Base-by-base conservation (phyloP, 2,113 vertebrate genomes). In the Ophthalmolycus amberensis region DNA sequence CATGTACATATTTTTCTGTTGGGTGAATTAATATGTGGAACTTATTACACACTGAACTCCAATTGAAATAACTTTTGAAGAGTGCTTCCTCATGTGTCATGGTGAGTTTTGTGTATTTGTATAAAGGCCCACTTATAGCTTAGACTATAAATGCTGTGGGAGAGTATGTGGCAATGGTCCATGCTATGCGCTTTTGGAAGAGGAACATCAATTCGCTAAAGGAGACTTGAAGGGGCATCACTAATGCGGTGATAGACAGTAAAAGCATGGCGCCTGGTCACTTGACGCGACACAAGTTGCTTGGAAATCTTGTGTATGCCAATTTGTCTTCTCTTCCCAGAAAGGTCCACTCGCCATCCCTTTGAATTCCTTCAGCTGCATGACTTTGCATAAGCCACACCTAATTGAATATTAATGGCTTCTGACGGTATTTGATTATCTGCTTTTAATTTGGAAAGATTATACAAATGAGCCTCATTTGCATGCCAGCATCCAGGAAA, bases 401-500 rank as follows among this genome's bases (percentile, higher is more conserved):
- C 86, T 92, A 94, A 95, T 94, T 95, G 94, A 95, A 95, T 95
- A 94, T 95, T 94, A 95, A 95, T 94, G 92, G 65, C 40, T 85
- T 86, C 90, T 93, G 92, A 95, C 94, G 94, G 90, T 93, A 94
- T 95, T 95, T 94, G 90, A 95, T 95, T 92, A 95, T 94, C 92
- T 92, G 90, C 93, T 95, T 95, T 94, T 94, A 92, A 93, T 95
- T 95, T 95, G 90, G 87, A 91, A 94, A 95, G 94, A 95, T 95
- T 95, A 95, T 95, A 93, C 94, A 94, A 96, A 95, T 95, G 80
- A 85, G 73, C 10, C 70, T 91, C 73, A 94, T 95, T 95, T 95
- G 93, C 95, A 94, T 95, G 92, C 80, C 86, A 87, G 84, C 84
- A 87, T 91, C 88, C 90, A 84, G 88, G 82, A 92, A 88, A 93